Evolutionary conservation across 2,113 vertebrate genomes (phyloP), one percentile per base, ranked within the genome.

Genomic region (Coturnix japonica): DNA sequence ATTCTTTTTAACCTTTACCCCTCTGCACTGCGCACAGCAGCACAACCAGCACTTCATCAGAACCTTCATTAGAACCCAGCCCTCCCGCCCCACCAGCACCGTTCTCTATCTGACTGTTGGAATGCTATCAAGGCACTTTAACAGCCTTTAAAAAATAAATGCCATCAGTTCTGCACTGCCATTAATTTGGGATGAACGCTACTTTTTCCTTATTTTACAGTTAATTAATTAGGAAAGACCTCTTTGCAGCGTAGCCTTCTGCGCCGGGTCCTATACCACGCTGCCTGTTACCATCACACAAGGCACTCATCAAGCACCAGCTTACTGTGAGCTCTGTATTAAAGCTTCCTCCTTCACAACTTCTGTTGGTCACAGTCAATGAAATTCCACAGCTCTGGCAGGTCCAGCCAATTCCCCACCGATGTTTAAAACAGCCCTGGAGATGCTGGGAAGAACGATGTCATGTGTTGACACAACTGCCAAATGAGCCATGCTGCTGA

Each of bases 1-100:
- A 23, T 83, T 83, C 69, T 81, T 91, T 96, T 90, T 61, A 51
- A 63, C 66, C 77, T 89, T 95, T 93, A 61, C 96, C 92, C 35
- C 56, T 73, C 56, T 91, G 61, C 65, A 76, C 14, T 69, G 54
- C 89, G 54, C 84, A 89, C n/a, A 46, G 44, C 43, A 80, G 84
- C 65, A 74, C 67, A 79, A 94, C 47, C 43, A 81, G 82, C 65
- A 74, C 67, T n/a, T n/a, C n/a, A n/a, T n/a, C n/a, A n/a, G n/a
- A n/a, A n/a, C 41, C 88, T 60, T 61, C 47, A 78, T 46, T 47
- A 89, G 89, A 86, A 91, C 79, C 18, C 51, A 87, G 31, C 9
- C 17, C 25, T 82, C 84, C 84, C 9, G 2, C 26, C 64, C 46
- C 37, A 61, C 11, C 14, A 79, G 46, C 76, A 77, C 20, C 16